Evolutionary conservation across 92 coral and sea anemone genomes (phyloP).

Genomic region (Zoanthus sansibaricus): DNA sequence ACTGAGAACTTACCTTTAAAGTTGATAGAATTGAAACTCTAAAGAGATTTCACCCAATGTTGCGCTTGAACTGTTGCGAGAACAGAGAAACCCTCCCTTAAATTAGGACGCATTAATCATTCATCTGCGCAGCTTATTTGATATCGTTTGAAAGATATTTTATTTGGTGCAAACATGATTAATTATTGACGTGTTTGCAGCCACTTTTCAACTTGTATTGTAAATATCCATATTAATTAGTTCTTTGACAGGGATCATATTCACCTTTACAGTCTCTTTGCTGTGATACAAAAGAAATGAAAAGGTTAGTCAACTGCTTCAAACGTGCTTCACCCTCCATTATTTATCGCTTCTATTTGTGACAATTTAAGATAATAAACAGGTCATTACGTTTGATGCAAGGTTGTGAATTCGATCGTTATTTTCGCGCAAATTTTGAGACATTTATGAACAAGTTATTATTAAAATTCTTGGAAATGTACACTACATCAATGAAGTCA

Average conservation of each 20-base stretch:
- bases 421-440: constrained; percentile 7
- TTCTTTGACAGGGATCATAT: constrained; percentile 40
- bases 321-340: constrained; percentile 25
- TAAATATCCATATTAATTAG: constrained; percentile 41
- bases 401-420: background rate
- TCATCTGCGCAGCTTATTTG: constrained; percentile 49
- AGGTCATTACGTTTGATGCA: constrained; percentile 20
- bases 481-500: constrained; percentile 11
- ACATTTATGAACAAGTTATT: constrained; percentile 19
- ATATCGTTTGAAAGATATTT: constrained; percentile 55
- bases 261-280: constrained; percentile 9
- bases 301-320: constrained; percentile 15
- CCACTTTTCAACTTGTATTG: constrained; percentile 49
- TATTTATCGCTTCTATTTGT: constrained; percentile 29
- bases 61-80: constrained; percentile 34
- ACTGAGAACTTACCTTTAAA: constrained; percentile 22
- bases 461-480: constrained; percentile 1
- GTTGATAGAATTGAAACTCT: constrained; percentile 15
- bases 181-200: constrained; percentile 49
- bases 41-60: constrained; percentile 26
- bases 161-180: constrained; percentile 45
- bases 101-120: constrained; percentile 42
- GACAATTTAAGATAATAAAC: constrained; percentile 1
- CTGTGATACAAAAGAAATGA: constrained; percentile 28
- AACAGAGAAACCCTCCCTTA: constrained; percentile 41